Percentiles rank a stretch among this genome's conserved stretches.
These are phyloP conservation scores for Liasis olivaceus DNA, from an alignment of 2,797 vertebrate species.

Conservation along the genomic window DNA sequence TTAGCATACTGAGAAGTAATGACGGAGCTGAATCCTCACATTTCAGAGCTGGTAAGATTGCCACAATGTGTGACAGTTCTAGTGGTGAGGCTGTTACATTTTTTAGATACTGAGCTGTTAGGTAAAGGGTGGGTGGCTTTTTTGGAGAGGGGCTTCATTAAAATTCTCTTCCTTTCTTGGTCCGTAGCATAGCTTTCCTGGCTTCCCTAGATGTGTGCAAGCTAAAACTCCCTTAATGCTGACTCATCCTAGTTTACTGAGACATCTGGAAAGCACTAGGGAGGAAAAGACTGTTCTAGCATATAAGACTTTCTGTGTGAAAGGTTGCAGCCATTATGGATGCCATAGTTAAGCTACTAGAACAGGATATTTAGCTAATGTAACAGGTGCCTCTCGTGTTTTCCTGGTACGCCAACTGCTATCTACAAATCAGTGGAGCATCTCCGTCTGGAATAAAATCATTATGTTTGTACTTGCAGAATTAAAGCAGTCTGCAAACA, in stretches of 20 bases:
- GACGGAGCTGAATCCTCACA: background rate
- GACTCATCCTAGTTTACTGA: background rate
- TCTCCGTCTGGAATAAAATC: slow-evolving; percentile 16
- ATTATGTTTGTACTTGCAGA: background rate
- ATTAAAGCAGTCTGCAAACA: background rate
- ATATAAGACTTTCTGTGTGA: slow-evolving; percentile 8
- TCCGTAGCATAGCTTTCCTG: background rate
- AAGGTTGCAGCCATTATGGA: slow-evolving; percentile 4
- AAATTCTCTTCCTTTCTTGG: background rate
- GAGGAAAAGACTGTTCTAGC: background rate
- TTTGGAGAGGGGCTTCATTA: background rate
- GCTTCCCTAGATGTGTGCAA: background rate
- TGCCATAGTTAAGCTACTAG: rapidly evolving
- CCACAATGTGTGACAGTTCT: background rate
- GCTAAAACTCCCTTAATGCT: background rate
- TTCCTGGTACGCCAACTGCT: slow-evolving; percentile 4
- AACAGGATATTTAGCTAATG: background rate
- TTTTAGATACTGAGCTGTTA: background rate
- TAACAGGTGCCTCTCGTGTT: slow-evolving; percentile 16
- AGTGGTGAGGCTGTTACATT: background rate
- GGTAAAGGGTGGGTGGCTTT: background rate
- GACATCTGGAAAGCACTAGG: background rate
- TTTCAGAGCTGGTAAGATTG: background rate
- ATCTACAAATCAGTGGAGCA: slow-evolving; percentile 24
- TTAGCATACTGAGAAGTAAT: background rate